A percentile compares a stretch with the other conserved stretches of the same genome.
phyloP scores from a whole-genome alignment of 92 coral and sea anemone species.

The Porites divaricata region DNA sequence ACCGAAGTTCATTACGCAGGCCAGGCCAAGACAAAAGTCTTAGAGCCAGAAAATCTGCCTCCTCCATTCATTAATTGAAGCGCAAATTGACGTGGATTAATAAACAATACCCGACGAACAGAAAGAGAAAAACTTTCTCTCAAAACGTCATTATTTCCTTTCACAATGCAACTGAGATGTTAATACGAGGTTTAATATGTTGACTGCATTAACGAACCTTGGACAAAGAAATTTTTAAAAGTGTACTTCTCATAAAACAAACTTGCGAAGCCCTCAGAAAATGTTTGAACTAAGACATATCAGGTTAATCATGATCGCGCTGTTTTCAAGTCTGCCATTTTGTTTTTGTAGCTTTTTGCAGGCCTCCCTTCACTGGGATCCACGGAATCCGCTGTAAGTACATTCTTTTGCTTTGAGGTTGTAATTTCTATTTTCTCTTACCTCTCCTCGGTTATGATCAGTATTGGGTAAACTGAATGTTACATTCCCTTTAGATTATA shows the following conservation, averaged over 20 bases:
- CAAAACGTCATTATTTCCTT: neutral
- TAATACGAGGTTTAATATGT: neutral
- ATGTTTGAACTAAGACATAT: neutral
- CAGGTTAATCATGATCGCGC: neutral
- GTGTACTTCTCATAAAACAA: neutral
- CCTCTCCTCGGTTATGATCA: no score
- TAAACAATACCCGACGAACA: neutral
- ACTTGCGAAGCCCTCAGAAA: neutral
- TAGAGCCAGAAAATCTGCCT: neutral
- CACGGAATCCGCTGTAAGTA: conserved; percentile 36
- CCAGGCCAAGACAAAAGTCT: neutral
- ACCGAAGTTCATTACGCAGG: neutral
- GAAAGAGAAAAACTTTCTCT: neutral
- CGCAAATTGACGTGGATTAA: conserved; percentile 1
- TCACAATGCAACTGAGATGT: neutral
- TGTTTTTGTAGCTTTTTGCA: neutral
- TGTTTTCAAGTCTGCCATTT: neutral
- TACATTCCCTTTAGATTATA: no score
- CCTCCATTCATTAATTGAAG: neutral
- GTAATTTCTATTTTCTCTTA: no score
- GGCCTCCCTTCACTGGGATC: conserved; percentile 29
- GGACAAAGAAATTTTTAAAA: neutral
- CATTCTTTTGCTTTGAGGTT: neutral
- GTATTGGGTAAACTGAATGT: no score
- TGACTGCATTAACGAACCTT: neutral